Conservation (phyloP, 2,888 invertebrate genomes). For the Ligdia adustata region DNA sequence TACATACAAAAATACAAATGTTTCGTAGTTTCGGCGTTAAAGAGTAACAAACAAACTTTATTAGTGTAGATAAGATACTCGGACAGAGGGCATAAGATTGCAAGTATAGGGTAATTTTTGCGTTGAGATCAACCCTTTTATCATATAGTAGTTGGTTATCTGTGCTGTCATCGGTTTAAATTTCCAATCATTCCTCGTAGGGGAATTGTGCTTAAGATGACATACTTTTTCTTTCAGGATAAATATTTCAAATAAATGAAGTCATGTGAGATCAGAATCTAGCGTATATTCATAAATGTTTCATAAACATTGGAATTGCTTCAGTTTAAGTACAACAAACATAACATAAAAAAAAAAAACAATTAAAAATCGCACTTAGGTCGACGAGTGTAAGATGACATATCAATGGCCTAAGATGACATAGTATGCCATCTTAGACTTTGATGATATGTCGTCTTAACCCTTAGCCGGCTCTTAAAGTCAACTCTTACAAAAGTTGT, state of each 20-base stretch:
- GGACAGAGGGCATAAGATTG: too few species aligned
- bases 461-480: not conserved
- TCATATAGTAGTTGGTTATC: too few species aligned
- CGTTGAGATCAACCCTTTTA: too few species aligned
- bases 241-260: conserved; percentile 7
- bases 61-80: too few species aligned
- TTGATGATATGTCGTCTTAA: not conserved
- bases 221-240: conserved; percentile 8
- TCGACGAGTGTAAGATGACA: conserved; percentile 5
- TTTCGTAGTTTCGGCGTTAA: too few species aligned
- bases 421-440: conserved; percentile 3
- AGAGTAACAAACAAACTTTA: too few species aligned
- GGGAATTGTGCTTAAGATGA: conserved; percentile 2
- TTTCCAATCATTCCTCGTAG: too few species aligned
- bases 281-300: conserved; percentile 8
- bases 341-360: conserved; percentile 4
- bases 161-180: too few species aligned
- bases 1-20: too few species aligned
- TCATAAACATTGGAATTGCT: conserved; percentile 4
- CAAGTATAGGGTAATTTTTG: too few species aligned
- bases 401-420: conserved; percentile 7
- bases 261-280: conserved; percentile 10
- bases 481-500: not conserved
- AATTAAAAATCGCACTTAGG: not conserved
- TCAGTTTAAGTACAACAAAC: conserved; percentile 8